Evolutionary conservation across 1,140 invertebrate species (phyloP).

Genomic region (Calliopsis andreniformis): DNA sequence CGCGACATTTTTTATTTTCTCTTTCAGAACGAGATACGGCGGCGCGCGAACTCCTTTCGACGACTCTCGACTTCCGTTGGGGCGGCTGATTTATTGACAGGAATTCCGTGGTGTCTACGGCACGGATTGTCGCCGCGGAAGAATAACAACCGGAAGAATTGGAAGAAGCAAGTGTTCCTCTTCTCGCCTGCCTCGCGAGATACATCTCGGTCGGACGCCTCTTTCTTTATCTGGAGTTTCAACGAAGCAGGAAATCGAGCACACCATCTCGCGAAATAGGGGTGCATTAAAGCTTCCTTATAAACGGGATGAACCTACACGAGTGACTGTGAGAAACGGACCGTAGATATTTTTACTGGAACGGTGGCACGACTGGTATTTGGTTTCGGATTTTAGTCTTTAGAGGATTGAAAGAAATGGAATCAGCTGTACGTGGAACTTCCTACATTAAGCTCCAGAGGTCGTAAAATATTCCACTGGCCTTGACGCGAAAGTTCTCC

Average conservation of each 20-base stretch:
- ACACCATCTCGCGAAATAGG: constrained; percentile 12
- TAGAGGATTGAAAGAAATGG: too few species aligned
- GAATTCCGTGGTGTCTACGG: constrained; percentile 27
- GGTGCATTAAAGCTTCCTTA: constrained; percentile 21
- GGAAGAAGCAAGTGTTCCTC: constrained; percentile 25
- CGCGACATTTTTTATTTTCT: neutral
- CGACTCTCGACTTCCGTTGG: constrained; percentile 23
- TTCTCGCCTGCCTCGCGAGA: constrained; percentile 15
- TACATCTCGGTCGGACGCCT: neutral
- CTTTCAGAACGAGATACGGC: neutral
- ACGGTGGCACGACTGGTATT: too few species aligned
- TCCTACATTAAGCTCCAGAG: too few species aligned
- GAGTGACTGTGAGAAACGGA: neutral
- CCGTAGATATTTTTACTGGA: neutral
- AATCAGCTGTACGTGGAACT: too few species aligned
- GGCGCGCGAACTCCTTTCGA: neutral
- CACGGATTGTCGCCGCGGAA: constrained; percentile 27
- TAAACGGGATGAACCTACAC: neutral
- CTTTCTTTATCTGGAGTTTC: neutral
- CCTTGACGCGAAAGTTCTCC: too few species aligned
- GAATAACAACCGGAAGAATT: constrained; percentile 39
- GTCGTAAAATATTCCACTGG: too few species aligned
- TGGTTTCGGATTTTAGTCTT: too few species aligned
- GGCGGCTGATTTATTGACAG: constrained; percentile 34
- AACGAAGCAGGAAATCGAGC: constrained; percentile 16